Evolutionary conservation across 2,888 invertebrate genomes (phyloP).

Genomic region (Spisula subtruncata): DNA sequence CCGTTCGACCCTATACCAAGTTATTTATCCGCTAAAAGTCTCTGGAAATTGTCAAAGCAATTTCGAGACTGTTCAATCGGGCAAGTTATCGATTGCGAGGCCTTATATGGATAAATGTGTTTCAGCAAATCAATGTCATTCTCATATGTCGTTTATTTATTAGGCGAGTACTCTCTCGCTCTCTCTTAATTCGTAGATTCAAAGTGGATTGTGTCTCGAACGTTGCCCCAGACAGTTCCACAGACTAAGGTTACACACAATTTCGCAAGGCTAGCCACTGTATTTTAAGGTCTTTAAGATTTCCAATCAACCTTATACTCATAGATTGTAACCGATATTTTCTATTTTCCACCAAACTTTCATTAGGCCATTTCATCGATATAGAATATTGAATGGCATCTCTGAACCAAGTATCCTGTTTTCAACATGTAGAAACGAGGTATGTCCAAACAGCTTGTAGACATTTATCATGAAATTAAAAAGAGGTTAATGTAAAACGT

Average conservation of each 20-base stretch:
- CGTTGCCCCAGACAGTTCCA: neutral
- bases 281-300: neutral
- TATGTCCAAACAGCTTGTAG: no score
- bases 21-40: conserved; percentile 39
- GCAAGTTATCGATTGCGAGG: conserved; percentile 36
- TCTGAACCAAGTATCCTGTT: no score
- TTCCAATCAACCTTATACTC: neutral
- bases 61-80: conserved; percentile 36
- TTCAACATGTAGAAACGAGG: no score
- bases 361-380: no score
- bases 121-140: conserved; percentile 41
- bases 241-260: neutral
- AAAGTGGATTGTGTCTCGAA: conserved; percentile 9
- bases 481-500: no score
- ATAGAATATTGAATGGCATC: no score
- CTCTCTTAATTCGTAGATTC: conserved; percentile 10
- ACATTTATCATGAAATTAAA: no score
- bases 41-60: conserved; percentile 48
- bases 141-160: conserved; percentile 19
- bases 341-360: neutral
- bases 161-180: neutral
- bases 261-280: neutral
- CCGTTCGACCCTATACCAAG: neutral
- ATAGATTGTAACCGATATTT: neutral
- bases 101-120: conserved; percentile 38